Evolutionary conservation across 2,888 invertebrate genomes (phyloP).

Genomic region (Ryuthela nishihirai): DNA sequence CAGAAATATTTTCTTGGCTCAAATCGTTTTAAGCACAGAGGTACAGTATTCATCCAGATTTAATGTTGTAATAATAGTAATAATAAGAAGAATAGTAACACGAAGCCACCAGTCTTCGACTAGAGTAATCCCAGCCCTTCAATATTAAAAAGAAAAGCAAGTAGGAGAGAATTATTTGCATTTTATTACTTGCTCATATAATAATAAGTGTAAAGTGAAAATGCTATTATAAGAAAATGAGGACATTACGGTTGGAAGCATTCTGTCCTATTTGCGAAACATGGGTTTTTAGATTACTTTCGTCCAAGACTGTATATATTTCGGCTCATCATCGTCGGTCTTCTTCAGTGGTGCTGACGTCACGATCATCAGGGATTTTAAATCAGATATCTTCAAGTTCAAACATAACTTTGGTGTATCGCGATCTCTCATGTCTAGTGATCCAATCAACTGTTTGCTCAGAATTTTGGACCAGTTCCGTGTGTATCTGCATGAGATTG

Average conservation of each 20-base stretch:
- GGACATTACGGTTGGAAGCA: too few relatives aligned
- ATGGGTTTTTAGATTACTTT: too few relatives aligned
- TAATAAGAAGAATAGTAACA: constrained; percentile 8
- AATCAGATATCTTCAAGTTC: constrained; percentile 11
- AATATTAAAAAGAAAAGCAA: background rate
- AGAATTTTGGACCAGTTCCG: constrained; percentile 1
- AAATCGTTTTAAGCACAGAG: constrained; percentile 27
- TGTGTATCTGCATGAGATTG: background rate
- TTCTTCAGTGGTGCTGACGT: constrained; percentile 24
- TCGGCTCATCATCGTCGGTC: too few relatives aligned
- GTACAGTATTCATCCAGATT: constrained; percentile 20
- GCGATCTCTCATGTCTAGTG: constrained; percentile 16
- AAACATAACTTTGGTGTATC: constrained; percentile 20
- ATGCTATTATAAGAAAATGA: too few relatives aligned
- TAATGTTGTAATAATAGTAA: constrained; percentile 16
- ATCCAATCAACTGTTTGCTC: constrained; percentile 33
- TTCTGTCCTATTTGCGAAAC: too few relatives aligned
- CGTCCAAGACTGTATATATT: too few relatives aligned
- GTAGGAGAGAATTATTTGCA: background rate
- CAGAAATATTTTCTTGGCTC: constrained; percentile 36
- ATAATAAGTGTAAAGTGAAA: too few relatives aligned
- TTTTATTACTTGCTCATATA: background rate
- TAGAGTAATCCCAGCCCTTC: constrained; percentile 1
- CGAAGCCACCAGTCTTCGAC: constrained; percentile 5
- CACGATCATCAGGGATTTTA: constrained; percentile 32